A percentile compares a stretch with the other conserved stretches of the same genome.
Evolutionary conservation across 2,113 vertebrate genomes (phyloP).

Genomic region (Ammospiza caudacuta): DNA sequence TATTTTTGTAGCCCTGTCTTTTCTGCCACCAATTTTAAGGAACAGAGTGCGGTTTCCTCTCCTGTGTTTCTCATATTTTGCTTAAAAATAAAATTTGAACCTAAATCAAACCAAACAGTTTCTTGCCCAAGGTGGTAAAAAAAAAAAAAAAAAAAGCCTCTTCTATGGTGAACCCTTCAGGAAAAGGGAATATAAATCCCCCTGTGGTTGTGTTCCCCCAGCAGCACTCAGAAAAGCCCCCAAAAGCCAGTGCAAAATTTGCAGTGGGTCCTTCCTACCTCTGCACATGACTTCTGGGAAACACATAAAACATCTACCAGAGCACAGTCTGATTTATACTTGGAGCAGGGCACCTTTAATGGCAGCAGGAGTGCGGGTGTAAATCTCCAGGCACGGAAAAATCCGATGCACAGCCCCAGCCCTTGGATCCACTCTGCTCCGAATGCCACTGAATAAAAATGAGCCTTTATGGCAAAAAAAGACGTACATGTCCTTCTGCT

Average conservation of each 20-base stretch:
- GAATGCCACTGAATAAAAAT: conserved; percentile 23
- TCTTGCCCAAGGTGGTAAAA: neutral
- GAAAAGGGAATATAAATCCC: neutral
- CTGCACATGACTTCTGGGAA: neutral
- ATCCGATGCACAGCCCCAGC: neutral
- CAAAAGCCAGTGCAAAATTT: neutral
- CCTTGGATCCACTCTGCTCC: neutral
- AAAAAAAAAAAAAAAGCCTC: neutral
- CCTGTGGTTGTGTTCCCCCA: neutral
- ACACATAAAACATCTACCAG: neutral
- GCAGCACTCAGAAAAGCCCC: neutral
- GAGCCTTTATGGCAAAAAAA: neutral
- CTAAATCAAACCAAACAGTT: conserved; percentile 14
- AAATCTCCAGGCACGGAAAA: conserved; percentile 9
- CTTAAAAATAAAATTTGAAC: conserved; percentile 40
- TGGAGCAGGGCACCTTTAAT: neutral
- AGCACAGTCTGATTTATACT: conserved; percentile 1
- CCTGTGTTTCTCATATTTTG: neutral
- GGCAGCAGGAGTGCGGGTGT: neutral
- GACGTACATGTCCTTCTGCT: neutral
- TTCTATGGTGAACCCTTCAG: neutral
- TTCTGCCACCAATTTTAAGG: conserved; percentile 35
- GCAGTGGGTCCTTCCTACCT: neutral
- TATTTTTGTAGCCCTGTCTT: neutral
- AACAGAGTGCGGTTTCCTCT: conserved; percentile 13